phyloP scores from a whole-genome alignment of 2,113 vertebrate species.

The Petroica traversi region DNA sequence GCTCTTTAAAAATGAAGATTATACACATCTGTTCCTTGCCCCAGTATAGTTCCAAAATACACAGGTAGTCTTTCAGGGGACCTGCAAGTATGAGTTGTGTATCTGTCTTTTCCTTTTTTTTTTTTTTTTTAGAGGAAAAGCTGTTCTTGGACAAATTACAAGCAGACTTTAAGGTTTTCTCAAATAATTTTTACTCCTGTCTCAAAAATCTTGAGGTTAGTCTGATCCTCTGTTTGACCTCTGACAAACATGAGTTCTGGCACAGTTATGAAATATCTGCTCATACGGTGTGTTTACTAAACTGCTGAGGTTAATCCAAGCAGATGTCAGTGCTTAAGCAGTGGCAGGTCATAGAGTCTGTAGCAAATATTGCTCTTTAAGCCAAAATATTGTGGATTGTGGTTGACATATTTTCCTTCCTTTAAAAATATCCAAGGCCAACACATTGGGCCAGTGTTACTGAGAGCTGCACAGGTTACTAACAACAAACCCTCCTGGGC shows the following conservation, averaged over 20 bases:
- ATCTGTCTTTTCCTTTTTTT: neutral
- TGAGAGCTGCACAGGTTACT: neutral
- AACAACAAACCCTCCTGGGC: neutral
- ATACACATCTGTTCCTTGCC: neutral
- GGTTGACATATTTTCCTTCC: neutral
- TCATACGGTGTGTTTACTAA: constrained; percentile 44
- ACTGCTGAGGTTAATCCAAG: constrained; percentile 37
- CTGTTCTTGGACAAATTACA: constrained; percentile 8
- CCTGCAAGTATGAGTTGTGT: neutral
- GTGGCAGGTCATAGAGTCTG: neutral
- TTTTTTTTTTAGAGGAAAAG: neutral
- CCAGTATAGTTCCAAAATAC: neutral
- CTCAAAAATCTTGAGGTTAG: constrained; percentile 26
- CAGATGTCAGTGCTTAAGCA: constrained; percentile 25
- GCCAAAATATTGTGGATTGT: constrained; percentile 19
- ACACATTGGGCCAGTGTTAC: neutral
- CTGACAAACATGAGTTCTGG: constrained; percentile 28
- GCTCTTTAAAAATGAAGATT: neutral
- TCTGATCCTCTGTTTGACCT: constrained; percentile 43
- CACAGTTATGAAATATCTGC: constrained; percentile 22
- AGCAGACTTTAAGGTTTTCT: neutral
- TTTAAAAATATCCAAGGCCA: neutral
- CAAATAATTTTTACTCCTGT: neutral
- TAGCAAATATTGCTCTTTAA: neutral
- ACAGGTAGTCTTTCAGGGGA: neutral